phyloP scores from a whole-genome alignment of 2,888 invertebrate genomes.

The Andricus quercusramuli region DNA sequence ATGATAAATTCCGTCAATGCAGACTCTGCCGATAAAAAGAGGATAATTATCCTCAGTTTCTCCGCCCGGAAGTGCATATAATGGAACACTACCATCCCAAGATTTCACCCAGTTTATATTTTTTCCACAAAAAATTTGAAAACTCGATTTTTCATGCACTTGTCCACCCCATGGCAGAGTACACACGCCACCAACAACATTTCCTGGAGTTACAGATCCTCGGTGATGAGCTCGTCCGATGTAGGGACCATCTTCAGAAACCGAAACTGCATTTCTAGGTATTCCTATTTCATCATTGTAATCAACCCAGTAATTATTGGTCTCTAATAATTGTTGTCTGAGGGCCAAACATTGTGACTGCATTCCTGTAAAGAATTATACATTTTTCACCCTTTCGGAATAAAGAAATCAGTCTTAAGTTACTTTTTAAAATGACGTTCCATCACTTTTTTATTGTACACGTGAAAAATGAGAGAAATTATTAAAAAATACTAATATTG shows the following conservation, averaged over 20 bases:
- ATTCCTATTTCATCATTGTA: conserved; percentile 60
- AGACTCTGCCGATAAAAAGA: conserved; percentile 68
- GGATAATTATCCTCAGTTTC: conserved; percentile 67
- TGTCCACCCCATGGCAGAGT: conserved; percentile 63
- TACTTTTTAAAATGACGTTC: no score
- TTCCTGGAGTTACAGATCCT: conserved; percentile 63
- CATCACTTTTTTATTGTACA: no score
- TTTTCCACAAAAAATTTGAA: conserved; percentile 68
- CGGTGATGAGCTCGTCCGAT: conserved; percentile 64
- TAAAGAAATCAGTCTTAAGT: no score
- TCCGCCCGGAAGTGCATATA: conserved; percentile 71
- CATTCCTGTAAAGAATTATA: neutral
- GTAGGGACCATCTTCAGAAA: conserved; percentile 64
- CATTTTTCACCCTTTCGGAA: no score
- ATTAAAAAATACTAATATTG: no score
- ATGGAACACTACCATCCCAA: conserved; percentile 68
- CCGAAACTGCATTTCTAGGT: conserved; percentile 63
- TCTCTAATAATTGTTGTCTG: conserved; percentile 64
- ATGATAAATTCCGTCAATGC: conserved; percentile 64
- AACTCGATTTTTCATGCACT: conserved; percentile 60
- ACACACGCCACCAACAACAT: conserved; percentile 58
- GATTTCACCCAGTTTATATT: conserved; percentile 69
- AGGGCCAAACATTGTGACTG: conserved; percentile 50
- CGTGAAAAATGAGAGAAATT: no score
- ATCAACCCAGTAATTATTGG: conserved; percentile 63